A percentile compares a stretch with the other conserved stretches of the same genome.
These are phyloP conservation scores for Pseudomyrmex concolor DNA, from an alignment of 1,140 invertebrate species.

Conservation along the genomic window DNA sequence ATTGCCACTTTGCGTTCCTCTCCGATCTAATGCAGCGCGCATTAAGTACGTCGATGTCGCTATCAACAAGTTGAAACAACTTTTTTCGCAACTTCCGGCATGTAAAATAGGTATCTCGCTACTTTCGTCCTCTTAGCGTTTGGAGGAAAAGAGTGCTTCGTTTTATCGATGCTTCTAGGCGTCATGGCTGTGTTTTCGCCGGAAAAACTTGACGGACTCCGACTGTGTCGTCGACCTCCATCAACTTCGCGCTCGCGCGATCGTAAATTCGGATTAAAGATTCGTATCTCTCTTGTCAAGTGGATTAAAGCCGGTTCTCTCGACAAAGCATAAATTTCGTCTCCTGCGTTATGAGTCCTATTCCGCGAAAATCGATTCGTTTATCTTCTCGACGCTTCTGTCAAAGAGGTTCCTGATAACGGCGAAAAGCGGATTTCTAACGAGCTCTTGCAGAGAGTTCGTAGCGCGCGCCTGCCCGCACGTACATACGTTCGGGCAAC, in stretches of 20 bases:
- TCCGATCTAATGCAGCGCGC: neutral
- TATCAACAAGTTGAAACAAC: constrained; percentile 36
- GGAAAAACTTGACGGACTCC: constrained; percentile 11
- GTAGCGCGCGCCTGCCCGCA: neutral
- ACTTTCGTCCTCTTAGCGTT: constrained; percentile 21
- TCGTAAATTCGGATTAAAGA: constrained; percentile 53
- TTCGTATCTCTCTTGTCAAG: constrained; percentile 38
- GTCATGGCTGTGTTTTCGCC: neutral
- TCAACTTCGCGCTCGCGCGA: constrained; percentile 1
- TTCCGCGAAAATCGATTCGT: constrained; percentile 17
- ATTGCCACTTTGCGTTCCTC: neutral
- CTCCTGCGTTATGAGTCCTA: constrained; percentile 13
- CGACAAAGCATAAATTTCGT: neutral
- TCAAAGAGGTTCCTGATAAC: neutral
- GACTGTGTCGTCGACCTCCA: constrained; percentile 6
- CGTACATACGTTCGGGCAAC: neutral
- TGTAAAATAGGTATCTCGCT: constrained; percentile 41
- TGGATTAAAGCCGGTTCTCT: constrained; percentile 26
- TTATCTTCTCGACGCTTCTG: neutral
- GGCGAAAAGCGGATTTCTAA: constrained; percentile 16
- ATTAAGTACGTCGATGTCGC: constrained; percentile 1
- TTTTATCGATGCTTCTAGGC: neutral
- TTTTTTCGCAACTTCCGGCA: constrained; percentile 34
- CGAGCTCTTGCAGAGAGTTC: constrained; percentile 1
- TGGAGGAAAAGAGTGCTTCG: neutral